These are phyloP conservation scores for Percina caprodes DNA, from an alignment of 2,113 vertebrate species.

Conservation along the genomic window DNA sequence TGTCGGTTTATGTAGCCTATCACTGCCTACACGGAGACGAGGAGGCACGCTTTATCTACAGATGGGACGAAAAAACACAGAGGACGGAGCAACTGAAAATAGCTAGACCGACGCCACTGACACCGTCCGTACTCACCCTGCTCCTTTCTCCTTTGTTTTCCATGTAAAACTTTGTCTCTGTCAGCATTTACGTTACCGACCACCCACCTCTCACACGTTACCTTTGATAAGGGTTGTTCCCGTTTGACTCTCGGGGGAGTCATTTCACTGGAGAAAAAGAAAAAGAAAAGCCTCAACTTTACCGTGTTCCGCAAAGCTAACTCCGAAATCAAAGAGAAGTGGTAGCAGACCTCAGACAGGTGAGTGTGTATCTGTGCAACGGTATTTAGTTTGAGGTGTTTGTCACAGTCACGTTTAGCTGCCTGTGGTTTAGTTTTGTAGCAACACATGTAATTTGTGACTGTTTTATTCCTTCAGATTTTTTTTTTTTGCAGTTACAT, in stretches of 20 bases:
- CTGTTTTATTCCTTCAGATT: no score
- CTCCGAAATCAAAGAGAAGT: conserved; percentile 24
- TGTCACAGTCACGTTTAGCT: not conserved
- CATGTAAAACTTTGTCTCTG: conserved; percentile 51
- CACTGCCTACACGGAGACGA: conserved; percentile 7
- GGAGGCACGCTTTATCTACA: conserved; percentile 6
- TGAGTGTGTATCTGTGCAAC: conserved; percentile 42
- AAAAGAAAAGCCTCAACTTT: conserved; percentile 7
- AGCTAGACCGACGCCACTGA: not conserved
- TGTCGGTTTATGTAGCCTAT: not conserved
- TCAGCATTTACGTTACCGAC: conserved; percentile 40
- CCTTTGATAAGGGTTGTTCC: conserved; percentile 32
- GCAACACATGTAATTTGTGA: not conserved
- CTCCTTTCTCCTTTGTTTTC: conserved; percentile 41
- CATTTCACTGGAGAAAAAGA: not conserved
- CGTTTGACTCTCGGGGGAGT: conserved; percentile 11
- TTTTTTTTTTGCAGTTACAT: not conserved
- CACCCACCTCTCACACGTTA: conserved; percentile 17
- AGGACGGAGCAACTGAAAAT: not conserved
- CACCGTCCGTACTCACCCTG: not conserved
- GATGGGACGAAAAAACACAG: not conserved
- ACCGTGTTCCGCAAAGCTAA: not conserved
- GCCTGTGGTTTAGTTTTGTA: not conserved
- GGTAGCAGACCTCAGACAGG: conserved; percentile 57
- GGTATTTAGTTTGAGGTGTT: not conserved